These are phyloP conservation scores for Thecocarcelia acutangulata DNA, from an alignment of 2,888 invertebrate genomes.

Conservation along the genomic window DNA sequence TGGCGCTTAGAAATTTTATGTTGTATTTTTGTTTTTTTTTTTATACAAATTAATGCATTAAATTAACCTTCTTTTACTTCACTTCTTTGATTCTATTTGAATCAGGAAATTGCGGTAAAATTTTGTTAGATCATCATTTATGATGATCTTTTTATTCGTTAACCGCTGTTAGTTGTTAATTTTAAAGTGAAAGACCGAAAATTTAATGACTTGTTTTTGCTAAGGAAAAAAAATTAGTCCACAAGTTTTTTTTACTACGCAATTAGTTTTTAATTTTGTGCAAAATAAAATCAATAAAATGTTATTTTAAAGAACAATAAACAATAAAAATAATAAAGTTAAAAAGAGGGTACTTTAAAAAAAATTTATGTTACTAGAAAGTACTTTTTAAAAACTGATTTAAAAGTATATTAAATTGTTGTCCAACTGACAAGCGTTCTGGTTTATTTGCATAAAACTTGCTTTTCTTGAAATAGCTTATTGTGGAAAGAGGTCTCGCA, in stretches of 20 bases:
- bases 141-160: conserved; percentile 9
- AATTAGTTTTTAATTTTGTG: conserved; percentile 8
- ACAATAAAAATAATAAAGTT: no score
- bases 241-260: neutral
- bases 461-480: no score
- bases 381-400: no score
- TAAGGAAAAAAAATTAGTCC: conserved; percentile 8
- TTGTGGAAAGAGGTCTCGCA: no score
- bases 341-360: no score
- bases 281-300: neutral
- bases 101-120: conserved; percentile 26
- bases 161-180: neutral
- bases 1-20: conserved; percentile 56
- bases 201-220: conserved; percentile 35
- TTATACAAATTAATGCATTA: conserved; percentile 52
- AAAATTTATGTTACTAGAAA: no score
- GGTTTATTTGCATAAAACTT: no score
- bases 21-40: neutral
- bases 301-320: no score
- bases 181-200: conserved; percentile 5
- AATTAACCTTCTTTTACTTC: conserved; percentile 62
- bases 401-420: no score
- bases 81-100: conserved; percentile 13
- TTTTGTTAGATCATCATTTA: conserved; percentile 16
- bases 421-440: no score